Evolutionary conservation across 2,888 invertebrate genomes (phyloP), one percentile per base, ranked within the genome.

Genomic region (Encarsia formosa): DNA sequence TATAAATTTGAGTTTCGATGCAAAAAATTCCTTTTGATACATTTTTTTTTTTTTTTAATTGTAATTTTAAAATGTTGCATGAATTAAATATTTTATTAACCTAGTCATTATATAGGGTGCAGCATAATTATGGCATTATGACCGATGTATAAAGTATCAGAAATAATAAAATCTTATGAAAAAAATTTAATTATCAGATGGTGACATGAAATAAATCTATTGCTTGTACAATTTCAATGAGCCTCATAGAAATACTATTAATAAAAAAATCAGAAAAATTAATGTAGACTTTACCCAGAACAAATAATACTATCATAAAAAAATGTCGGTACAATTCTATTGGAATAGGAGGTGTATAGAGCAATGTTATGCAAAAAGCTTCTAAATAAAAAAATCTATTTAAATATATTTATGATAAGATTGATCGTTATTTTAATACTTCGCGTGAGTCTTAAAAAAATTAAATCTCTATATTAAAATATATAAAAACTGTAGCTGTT

Each of bases 381-480:
- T 68, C 57, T 52, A 69, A 70, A 69, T 66, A 64, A 68, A 50
- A 55, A 65, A 65, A 62, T 68, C 61, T 65, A 67, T 65, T 65
- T 61, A 63, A 63, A 62, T 64, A 65, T 61, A 65, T 57, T 51
- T 57, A 57, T 54, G 57, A 51, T 51, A 49, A 57, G 54, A 57
- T 57, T 43, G 46, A 57, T 51, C 50, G 39, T 57, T 57, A 57
- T 57, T 57, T 57, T 57, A 57, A 54, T 57, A 57, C 51, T 57
- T 54, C 45, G 29, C 45, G 49, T 13, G 39, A 57, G 48, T 57
- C 43, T 54, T 45, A 50, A 49, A 47, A 29, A 50, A 39, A 44
- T 47, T 50, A 52, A 48, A 38, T 56, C 46, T 49, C 49, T 35
- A 13, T 49, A 48, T 42, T 44, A 44, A 15, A 44, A 42, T 29